Evolutionary conservation across 2,797 vertebrate species (phyloP).

Genomic region (Oreochromis grahami): DNA sequence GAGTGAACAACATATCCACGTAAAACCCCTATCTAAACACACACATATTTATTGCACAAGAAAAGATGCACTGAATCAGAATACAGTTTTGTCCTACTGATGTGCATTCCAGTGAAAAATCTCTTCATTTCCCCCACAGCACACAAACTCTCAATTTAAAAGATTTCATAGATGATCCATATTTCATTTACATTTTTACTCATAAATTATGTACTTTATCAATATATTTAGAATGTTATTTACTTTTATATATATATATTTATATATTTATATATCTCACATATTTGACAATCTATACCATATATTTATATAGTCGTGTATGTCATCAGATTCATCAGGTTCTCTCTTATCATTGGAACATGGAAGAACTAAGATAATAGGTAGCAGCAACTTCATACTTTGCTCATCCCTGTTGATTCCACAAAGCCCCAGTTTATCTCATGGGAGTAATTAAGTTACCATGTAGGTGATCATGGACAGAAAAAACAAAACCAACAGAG

Average conservation of each 20-base stretch:
- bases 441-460: slow-evolving; percentile 77
- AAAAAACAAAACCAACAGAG: slow-evolving; percentile 26
- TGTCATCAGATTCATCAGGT: slow-evolving; percentile 58
- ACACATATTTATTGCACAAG: slow-evolving; percentile 96
- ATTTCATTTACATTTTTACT: slow-evolving; percentile 41
- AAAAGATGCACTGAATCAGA: slow-evolving; percentile 90
- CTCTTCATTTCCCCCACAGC: slow-evolving; percentile 82
- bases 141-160: slow-evolving; percentile 68
- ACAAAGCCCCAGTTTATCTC: slow-evolving; percentile 81
- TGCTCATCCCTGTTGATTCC: slow-evolving; percentile 99
- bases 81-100: slow-evolving; percentile 88
- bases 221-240: slow-evolving; percentile 49
- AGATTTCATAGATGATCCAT: slow-evolving; percentile 61
- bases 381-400: slow-evolving; percentile 99
- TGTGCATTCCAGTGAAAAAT: slow-evolving; percentile 94
- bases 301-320: slow-evolving; percentile 50
- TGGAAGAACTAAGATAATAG: slow-evolving; percentile 86
- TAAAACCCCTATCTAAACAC: slow-evolving; percentile 68
- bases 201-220: slow-evolving; percentile 51
- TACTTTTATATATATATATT: neutral
- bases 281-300: slow-evolving; percentile 55
- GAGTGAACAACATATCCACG: slow-evolving; percentile 58
- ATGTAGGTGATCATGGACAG: slow-evolving; percentile 67
- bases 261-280: slow-evolving; percentile 62
- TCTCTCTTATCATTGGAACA: slow-evolving; percentile 68